Evolutionary conservation across 1,140 invertebrate genomes (phyloP), one percentile per base, ranked within the genome.

Genomic region (Macrotrachela quadricornifera): DNA sequence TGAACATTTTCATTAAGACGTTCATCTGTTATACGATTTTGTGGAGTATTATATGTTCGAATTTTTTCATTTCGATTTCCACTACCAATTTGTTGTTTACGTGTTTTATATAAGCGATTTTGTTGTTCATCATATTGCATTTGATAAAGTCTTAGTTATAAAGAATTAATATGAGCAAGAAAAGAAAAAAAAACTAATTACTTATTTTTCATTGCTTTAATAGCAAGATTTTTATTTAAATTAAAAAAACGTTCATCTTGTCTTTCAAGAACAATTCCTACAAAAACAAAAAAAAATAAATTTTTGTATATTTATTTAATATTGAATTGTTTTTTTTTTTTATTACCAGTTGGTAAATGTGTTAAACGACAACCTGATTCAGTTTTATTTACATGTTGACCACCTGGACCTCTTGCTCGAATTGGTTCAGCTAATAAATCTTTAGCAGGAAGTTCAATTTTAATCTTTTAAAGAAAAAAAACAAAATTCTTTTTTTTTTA

Each of bases 331-430:
- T n/a, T n/a, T n/a, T n/a, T n/a, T n/a, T n/a, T n/a, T n/a, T n/a
- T n/a, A n/a, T n/a, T n/a, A 64, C 72, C 80, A 10, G 82, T 80
- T 0, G 88, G 86, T 42, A 85, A 44, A 47, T 57, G 88, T 1
- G 76, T 78, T 46, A 97, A 78, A 55, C 91, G 74, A 0, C 95
- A 81, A 15, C 88, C 88, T 61, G 82, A 86, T 58, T 95, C 83
- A 0, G 85, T 91, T 48, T 77, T 92, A 62, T 99, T 97, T 0
- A 96, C 91, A 72, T 87, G 80, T 62, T 97, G 91, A 0, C 92
- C 92, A 1, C 92, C 92, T 1, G 86, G 79, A 4, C 91, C 92
- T 61, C 78, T 79, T 0, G 90, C 77, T 59, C 80, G 70, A 67
- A 85, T 94, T 2, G 84, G 83, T 64, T 96, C 88, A 59, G 94